Conservation (phyloP, 2,113 vertebrate species). For the Psephotus haematonotus region DNA sequence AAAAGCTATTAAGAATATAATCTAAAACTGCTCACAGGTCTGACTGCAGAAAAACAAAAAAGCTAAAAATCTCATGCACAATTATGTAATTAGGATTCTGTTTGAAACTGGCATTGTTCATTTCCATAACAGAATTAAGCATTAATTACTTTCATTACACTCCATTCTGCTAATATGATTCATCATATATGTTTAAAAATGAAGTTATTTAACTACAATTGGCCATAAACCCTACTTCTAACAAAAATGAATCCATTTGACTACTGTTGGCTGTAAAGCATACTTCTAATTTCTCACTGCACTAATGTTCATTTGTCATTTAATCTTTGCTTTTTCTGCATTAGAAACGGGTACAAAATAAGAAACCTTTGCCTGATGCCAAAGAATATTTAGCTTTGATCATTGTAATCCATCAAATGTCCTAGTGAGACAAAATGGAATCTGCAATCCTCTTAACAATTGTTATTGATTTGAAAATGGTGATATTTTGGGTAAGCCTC, state of each 20-base stretch:
- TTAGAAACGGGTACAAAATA: background rate
- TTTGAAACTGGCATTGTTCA: background rate
- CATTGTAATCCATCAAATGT: background rate
- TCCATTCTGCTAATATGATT: conserved; percentile 25
- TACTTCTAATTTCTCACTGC: conserved; percentile 35
- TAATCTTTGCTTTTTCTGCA: conserved; percentile 6
- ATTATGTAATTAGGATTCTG: conserved; percentile 5
- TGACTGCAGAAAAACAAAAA: background rate
- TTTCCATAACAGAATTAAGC: conserved; percentile 13
- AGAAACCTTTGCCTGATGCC: background rate
- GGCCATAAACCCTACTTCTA: background rate
- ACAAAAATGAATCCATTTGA: conserved; percentile 34
- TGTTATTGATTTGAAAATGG: background rate
- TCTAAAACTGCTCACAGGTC: background rate
- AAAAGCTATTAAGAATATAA: background rate
- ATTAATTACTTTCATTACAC: conserved; percentile 14
- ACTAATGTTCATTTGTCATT: background rate
- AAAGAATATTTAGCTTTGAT: background rate
- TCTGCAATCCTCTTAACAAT: background rate
- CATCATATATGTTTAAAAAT: conserved; percentile 42
- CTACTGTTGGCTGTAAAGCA: conserved; percentile 7
- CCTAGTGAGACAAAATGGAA: conserved; percentile 8
- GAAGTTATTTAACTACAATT: background rate
- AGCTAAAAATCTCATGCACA: background rate
- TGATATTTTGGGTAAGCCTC: background rate